phyloP scores from a whole-genome alignment of 2,888 invertebrate genomes.

The Drosophila phalerata region DNA sequence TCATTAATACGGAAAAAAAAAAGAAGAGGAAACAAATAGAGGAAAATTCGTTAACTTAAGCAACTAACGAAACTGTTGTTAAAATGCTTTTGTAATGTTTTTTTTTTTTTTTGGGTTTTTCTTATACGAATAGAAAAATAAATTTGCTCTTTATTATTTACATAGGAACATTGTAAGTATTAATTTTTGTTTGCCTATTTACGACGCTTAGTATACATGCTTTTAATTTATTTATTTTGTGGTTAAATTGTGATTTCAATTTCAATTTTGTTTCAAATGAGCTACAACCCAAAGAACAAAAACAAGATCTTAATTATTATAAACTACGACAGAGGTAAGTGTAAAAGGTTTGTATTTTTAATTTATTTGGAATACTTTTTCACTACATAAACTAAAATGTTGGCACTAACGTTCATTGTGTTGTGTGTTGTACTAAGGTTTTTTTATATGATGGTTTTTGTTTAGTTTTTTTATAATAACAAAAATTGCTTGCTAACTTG shows the following conservation, averaged over 20 bases:
- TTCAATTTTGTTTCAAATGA: slow-evolving; percentile 35
- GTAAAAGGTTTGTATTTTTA: slow-evolving; percentile 5
- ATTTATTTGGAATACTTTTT: slow-evolving; percentile 35
- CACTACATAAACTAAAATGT: slow-evolving; percentile 60
- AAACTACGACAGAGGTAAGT: slow-evolving; percentile 44
- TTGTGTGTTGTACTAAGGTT: slow-evolving; percentile 24
- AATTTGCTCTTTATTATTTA: slow-evolving; percentile 53
- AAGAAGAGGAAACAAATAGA: slow-evolving; percentile 38
- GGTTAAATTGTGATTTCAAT: slow-evolving; percentile 44
- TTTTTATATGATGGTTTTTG: slow-evolving; percentile 1
- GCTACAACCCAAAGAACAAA: slow-evolving; percentile 64
- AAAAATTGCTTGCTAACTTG: slow-evolving; percentile 47
- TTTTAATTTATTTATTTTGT: slow-evolving; percentile 38
- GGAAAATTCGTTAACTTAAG: slow-evolving; percentile 41
- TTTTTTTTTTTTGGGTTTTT: slow-evolving; percentile 5
- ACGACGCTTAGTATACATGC: slow-evolving; percentile 65
- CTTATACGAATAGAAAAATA: slow-evolving; percentile 29
- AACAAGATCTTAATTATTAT: slow-evolving; percentile 34
- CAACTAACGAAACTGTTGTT: slow-evolving; percentile 62
- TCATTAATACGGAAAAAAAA: slow-evolving; percentile 35
- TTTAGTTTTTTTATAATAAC: slow-evolving; percentile 9
- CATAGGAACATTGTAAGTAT: slow-evolving; percentile 50
- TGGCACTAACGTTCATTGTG: slow-evolving; percentile 70
- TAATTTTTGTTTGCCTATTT: slow-evolving; percentile 36
- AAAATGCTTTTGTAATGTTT: slow-evolving; percentile 32